Percentiles rank a stretch among this genome's conserved stretches.
Evolutionary conservation across 2,113 vertebrate genomes (phyloP).

Genomic region (Stigmatopora nigra): DNA sequence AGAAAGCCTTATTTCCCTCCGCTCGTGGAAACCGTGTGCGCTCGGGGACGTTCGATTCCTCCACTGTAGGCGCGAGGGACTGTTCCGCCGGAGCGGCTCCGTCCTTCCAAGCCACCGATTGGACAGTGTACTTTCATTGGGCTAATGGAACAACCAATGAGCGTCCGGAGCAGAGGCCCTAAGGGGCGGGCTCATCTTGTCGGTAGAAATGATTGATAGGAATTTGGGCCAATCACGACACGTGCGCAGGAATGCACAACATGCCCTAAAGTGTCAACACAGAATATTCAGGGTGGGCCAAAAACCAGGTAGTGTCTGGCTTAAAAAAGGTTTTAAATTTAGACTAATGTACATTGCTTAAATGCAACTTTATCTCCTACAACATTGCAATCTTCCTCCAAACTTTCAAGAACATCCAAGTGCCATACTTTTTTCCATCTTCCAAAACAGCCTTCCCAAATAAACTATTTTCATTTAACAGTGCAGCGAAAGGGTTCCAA

Average conservation of each 20-base stretch:
- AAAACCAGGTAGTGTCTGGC: background rate
- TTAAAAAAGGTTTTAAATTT: background rate
- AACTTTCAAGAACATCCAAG: background rate
- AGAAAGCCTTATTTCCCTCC: slow-evolving; percentile 64
- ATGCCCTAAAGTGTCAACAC: slow-evolving; percentile 35
- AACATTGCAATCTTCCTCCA: background rate
- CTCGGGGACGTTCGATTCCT: slow-evolving; percentile 64
- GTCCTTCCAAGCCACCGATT: slow-evolving; percentile 49
- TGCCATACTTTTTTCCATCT: background rate
- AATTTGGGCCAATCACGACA: slow-evolving; percentile 39
- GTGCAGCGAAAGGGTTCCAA: background rate
- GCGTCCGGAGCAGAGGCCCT: too few relatives aligned
- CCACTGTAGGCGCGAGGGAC: slow-evolving; percentile 62
- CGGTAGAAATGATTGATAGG: slow-evolving; percentile 38
- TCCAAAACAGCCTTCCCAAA: background rate
- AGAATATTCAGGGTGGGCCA: slow-evolving; percentile 3
- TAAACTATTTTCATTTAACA: background rate
- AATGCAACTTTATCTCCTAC: background rate
- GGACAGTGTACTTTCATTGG: slow-evolving; percentile 28
- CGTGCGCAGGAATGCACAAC: slow-evolving; percentile 34
- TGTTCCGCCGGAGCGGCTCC: slow-evolving; percentile 50
- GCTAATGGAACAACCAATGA: slow-evolving; percentile 47
- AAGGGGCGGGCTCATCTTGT: slow-evolving; percentile 8
- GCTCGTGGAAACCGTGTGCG: slow-evolving; percentile 63
- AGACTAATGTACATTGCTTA: background rate